Conservation (phyloP, 2,797 vertebrate genomes). For the Catharus ustulatus region DNA sequence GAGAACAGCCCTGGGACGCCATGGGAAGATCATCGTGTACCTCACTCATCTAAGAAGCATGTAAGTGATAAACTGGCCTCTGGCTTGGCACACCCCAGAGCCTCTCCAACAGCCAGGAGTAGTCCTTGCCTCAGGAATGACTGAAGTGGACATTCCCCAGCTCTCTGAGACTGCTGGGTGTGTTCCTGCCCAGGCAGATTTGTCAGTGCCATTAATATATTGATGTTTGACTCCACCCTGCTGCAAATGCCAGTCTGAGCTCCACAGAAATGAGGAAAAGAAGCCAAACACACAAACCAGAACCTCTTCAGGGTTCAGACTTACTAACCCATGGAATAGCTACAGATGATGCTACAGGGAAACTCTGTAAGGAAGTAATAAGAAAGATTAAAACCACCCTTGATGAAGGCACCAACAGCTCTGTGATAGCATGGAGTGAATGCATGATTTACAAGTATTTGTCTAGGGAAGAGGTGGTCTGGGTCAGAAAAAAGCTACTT, state of each 20-base stretch:
- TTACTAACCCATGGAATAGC: constrained; percentile 78
- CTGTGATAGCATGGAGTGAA: background rate
- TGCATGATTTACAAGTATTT: background rate
- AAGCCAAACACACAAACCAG: constrained; percentile 2
- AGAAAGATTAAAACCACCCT: background rate
- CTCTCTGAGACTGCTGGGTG: background rate
- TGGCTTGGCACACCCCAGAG: background rate
- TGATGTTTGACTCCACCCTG: background rate
- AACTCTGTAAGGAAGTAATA: constrained; percentile 47
- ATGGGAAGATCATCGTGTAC: background rate
- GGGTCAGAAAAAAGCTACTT: background rate
- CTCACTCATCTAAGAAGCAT: background rate
- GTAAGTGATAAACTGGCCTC: background rate
- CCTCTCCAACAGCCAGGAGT: background rate
- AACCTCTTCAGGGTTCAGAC: background rate
- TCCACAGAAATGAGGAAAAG: background rate
- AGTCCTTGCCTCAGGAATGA: background rate
- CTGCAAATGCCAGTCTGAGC: background rate
- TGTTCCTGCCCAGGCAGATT: background rate
- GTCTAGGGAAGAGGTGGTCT: background rate
- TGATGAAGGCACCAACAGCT: background rate
- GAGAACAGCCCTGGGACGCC: background rate
- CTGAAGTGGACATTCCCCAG: background rate
- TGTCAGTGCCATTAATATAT: background rate
- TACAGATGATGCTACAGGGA: constrained; percentile 71